phyloP scores from a whole-genome alignment of 2,797 vertebrate species.

The Eulemur albifrons region DNA sequence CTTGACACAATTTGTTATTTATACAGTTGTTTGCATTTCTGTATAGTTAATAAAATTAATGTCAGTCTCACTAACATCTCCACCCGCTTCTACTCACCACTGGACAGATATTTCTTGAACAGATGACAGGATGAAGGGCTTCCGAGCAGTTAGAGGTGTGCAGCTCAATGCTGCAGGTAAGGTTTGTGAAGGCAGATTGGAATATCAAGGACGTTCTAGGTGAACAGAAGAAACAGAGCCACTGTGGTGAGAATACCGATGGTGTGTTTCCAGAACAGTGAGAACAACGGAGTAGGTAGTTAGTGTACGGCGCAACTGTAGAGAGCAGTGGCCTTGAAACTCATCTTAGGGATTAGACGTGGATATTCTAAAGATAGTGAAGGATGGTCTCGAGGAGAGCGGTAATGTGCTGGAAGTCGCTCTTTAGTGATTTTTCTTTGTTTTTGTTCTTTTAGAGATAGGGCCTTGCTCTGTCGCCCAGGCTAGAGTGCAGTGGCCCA shows the following conservation, averaged over 20 bases:
- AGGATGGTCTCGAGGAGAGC: not conserved
- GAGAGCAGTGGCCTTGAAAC: not conserved
- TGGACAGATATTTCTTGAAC: not conserved
- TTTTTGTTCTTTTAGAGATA: not conserved
- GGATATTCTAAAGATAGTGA: not conserved
- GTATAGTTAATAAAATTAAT: not conserved
- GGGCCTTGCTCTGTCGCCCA: not conserved
- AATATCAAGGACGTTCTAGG: not conserved
- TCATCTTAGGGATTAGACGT: not conserved
- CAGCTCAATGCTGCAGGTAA: not conserved
- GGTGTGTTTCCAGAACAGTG: not conserved
- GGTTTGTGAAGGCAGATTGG: not conserved
- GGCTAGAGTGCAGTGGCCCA: not conserved
- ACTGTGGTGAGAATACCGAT: not conserved
- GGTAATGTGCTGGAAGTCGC: not conserved
- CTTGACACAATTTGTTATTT: not conserved
- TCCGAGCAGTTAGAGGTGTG: not conserved
- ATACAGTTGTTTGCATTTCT: not conserved
- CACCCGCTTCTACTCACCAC: too few species aligned
- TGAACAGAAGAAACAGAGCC: not conserved
- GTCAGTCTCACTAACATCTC: not conserved
- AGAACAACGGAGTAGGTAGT: not conserved
- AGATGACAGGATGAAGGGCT: not conserved
- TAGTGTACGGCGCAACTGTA: not conserved
- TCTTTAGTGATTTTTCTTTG: not conserved